Conservation (phyloP, 2,113 vertebrate species). For the Natator depressus region DNA sequence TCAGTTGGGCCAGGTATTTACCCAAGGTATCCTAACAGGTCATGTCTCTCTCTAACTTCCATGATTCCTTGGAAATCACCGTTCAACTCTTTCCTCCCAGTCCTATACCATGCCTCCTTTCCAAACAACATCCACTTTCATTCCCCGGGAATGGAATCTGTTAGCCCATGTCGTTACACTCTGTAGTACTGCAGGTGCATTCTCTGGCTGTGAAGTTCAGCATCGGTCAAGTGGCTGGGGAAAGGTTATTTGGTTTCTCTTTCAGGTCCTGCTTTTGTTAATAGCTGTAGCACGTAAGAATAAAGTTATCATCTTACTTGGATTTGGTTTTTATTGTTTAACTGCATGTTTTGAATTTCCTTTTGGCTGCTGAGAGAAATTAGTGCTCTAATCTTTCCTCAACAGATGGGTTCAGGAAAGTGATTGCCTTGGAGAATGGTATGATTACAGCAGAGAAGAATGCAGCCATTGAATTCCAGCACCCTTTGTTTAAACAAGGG, state of each 20-base stretch:
- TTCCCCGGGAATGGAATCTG: neutral
- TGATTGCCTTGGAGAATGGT: slow-evolving; percentile 68
- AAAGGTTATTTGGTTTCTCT: neutral
- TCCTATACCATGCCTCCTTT: neutral
- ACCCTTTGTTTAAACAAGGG: slow-evolving; percentile 77
- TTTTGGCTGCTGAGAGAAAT: neutral
- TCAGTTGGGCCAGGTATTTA: neutral
- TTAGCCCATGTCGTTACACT: neutral
- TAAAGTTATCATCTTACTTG: neutral
- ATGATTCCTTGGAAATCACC: neutral
- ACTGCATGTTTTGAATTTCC: neutral
- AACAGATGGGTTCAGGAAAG: slow-evolving; percentile 80
- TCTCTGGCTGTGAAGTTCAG: neutral
- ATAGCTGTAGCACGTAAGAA: too few species aligned
- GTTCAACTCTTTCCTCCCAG: neutral
- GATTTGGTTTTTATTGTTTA: neutral
- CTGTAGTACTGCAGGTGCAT: accelerated
- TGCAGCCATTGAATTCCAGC: slow-evolving; percentile 75
- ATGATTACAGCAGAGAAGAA: slow-evolving; percentile 63
- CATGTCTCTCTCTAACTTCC: neutral
- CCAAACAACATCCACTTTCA: neutral
- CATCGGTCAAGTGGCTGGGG: neutral
- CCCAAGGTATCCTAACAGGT: neutral
- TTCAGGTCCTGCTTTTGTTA: neutral
- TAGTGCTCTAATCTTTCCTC: neutral